Evolutionary conservation across 2,888 invertebrate species (phyloP).

Genomic region (Pasiphila rectangulata): DNA sequence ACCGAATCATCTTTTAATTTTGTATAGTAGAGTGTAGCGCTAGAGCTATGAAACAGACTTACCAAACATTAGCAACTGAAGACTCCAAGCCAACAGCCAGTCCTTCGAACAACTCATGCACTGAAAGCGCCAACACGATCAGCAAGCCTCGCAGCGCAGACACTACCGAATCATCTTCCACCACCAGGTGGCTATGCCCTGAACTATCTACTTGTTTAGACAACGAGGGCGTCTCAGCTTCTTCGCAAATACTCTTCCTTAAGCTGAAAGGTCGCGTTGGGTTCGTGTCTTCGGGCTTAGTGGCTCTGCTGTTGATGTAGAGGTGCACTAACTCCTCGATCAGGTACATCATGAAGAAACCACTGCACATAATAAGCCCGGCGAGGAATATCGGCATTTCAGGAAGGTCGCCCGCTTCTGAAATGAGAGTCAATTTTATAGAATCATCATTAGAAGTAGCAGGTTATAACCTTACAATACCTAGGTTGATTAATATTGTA

Average conservation of each 20-base stretch:
- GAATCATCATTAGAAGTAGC: too few species aligned
- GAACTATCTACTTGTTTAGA: conserved; percentile 43
- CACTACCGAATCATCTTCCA: conserved; percentile 62
- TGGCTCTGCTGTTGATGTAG: conserved; percentile 81
- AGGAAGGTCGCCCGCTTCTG: conserved; percentile 72
- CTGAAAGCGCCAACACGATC: conserved; percentile 86
- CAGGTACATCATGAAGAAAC: conserved; percentile 88
- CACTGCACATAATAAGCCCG: conserved; percentile 86
- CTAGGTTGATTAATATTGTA: too few species aligned
- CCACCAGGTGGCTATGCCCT: conserved; percentile 57
- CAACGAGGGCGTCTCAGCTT: conserved; percentile 24
- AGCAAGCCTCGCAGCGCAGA: conserved; percentile 85
- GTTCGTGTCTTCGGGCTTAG: conserved; percentile 51
- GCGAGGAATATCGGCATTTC: conserved; percentile 83
- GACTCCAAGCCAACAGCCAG: conserved; percentile 89
- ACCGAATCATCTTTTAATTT: conserved; percentile 50
- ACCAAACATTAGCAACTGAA: conserved; percentile 76
- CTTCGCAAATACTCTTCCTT: conserved; percentile 58
- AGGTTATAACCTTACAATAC: too few species aligned
- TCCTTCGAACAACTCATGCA: conserved; percentile 93
- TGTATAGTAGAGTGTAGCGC: background rate
- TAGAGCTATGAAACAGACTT: conserved; percentile 32
- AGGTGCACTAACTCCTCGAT: conserved; percentile 89
- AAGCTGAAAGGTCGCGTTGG: conserved; percentile 63
- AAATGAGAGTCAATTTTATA: conserved; percentile 22